These are phyloP conservation scores for Asteroscopus sphinx DNA, from an alignment of 2,888 invertebrate genomes.

Conservation along the genomic window DNA sequence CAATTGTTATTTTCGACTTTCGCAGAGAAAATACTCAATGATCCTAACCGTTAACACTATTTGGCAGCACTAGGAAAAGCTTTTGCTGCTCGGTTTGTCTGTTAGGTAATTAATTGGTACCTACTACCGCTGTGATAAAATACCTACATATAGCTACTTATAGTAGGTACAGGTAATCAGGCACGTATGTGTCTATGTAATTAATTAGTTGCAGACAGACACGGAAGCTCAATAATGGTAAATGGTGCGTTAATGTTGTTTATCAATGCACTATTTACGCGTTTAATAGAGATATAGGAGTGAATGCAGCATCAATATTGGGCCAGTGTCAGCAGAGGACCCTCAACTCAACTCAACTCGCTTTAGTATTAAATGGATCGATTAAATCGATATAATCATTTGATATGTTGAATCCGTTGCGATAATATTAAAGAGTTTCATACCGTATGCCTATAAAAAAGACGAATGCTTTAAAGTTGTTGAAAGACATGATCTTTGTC, in stretches of 20 bases:
- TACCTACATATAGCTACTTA: not conserved
- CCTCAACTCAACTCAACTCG: constrained; percentile 13
- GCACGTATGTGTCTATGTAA: constrained; percentile 10
- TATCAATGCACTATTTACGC: constrained; percentile 40
- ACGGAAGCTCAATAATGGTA: constrained; percentile 57
- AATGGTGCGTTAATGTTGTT: constrained; percentile 57
- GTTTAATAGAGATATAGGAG: constrained; percentile 9
- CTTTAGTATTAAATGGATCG: constrained; percentile 8
- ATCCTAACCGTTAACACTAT: too few relatives aligned
- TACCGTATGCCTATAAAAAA: too few relatives aligned
- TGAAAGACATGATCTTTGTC: too few relatives aligned
- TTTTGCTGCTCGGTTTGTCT: too few relatives aligned
- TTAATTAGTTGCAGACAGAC: constrained; percentile 55
- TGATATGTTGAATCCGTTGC: not conserved
- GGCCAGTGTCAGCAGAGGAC: not conserved
- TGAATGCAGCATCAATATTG: constrained; percentile 34
- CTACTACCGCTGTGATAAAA: not conserved
- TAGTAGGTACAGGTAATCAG: not conserved
- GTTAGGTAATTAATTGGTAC: too few relatives aligned
- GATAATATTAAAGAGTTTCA: too few relatives aligned
- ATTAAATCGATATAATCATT: constrained; percentile 1
- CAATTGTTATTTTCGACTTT: too few relatives aligned
- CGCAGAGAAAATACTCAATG: too few relatives aligned
- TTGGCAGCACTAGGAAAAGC: too few relatives aligned
- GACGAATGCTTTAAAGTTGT: too few relatives aligned